Evolutionary conservation across 2,797 vertebrate genomes (phyloP).

Genomic region (Labeo calbasu): DNA sequence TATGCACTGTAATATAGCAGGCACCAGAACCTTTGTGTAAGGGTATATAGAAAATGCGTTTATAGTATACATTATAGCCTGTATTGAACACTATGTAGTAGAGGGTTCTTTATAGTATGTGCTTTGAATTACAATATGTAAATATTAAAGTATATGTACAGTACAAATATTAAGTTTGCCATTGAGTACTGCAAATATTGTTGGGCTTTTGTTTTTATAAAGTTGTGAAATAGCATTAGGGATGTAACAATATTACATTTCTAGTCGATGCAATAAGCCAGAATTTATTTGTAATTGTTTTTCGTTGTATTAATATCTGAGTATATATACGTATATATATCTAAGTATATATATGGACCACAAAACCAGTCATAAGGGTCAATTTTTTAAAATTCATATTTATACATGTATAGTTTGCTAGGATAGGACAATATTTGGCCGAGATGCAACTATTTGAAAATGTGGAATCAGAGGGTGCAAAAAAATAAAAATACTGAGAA

Average conservation of each 20-base stretch:
- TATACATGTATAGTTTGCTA: no score
- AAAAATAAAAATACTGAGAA: no score
- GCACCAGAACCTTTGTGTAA: neutral
- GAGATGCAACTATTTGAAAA: no score
- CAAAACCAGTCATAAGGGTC: no score
- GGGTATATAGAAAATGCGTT: neutral
- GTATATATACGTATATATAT: no score
- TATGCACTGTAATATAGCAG: neutral
- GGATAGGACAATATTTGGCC: no score
- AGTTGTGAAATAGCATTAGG: neutral
- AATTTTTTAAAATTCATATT: no score
- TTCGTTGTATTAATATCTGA: neutral
- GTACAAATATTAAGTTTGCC: neutral
- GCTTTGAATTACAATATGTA: no score
- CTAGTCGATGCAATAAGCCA: no score
- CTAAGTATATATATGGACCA: no score
- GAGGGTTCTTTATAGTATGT: neutral
- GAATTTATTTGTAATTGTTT: neutral
- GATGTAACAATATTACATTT: neutral
- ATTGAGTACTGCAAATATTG: no score
- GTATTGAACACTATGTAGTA: neutral
- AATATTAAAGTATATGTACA: neutral
- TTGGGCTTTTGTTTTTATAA: neutral
- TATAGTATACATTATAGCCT: neutral
- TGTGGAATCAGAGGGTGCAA: no score